Evolutionary conservation across 2,888 invertebrate genomes (phyloP).

Genomic region (Parnassius mnemosyne): DNA sequence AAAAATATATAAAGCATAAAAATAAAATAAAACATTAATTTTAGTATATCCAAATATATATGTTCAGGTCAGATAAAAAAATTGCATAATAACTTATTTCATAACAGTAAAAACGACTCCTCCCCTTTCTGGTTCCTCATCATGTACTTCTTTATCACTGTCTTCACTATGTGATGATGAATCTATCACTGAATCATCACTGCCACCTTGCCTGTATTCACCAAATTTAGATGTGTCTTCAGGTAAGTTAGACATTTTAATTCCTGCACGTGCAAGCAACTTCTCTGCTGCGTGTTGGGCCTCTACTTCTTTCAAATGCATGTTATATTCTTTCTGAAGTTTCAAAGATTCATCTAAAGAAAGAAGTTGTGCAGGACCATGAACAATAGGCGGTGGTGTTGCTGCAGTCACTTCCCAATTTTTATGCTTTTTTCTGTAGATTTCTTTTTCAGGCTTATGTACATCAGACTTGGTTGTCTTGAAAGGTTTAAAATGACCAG

Average conservation of each 20-base stretch:
- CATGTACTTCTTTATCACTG: conserved; percentile 78
- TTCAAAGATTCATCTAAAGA: conserved; percentile 79
- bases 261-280: conserved; percentile 59
- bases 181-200: conserved; percentile 50
- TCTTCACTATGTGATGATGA: conserved; percentile 64
- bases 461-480: conserved; percentile 79
- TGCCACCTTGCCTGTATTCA: conserved; percentile 59
- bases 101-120: conserved; percentile 77
- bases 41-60: too few species aligned
- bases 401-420: conserved; percentile 83
- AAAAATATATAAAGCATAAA: too few species aligned
- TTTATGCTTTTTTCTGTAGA: conserved; percentile 68
- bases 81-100: conserved; percentile 45
- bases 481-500: conserved; percentile 77
- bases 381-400: conserved; percentile 80
- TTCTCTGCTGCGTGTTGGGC: conserved; percentile 80
- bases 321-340: conserved; percentile 76
- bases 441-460: conserved; percentile 79
- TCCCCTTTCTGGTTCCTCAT: conserved; percentile 79
- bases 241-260: conserved; percentile 59
- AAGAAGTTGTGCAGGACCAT: conserved; percentile 76
- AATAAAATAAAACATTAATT: too few species aligned
- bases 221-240: conserved; percentile 54
- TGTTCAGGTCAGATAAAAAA: too few species aligned
- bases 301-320: conserved; percentile 72